A percentile compares a stretch with the other conserved stretches of the same genome.
phyloP scores from a whole-genome alignment of 53 echinoderm and acorn worm species.

The Antedon mediterranea region DNA sequence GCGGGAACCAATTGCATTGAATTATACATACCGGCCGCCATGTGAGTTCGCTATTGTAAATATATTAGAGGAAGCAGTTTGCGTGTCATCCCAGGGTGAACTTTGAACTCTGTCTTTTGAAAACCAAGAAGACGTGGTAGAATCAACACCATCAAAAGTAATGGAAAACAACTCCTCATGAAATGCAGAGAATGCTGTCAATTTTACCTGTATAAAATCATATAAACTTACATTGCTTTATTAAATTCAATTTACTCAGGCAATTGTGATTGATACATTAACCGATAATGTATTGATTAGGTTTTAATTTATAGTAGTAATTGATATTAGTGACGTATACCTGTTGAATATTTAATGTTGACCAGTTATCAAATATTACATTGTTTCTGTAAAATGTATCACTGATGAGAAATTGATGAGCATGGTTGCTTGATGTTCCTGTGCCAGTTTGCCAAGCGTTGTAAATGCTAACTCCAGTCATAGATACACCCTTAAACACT shows the following conservation, averaged over 20 bases:
- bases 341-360: neutral
- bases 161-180: neutral
- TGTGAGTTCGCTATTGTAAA: neutral
- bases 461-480: neutral
- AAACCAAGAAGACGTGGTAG: neutral
- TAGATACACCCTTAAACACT: neutral
- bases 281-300: too few relatives aligned
- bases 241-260: too few relatives aligned
- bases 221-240: too few relatives aligned
- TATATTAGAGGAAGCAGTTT: neutral
- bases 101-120: neutral
- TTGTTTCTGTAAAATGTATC: neutral
- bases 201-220: neutral
- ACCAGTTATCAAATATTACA: neutral
- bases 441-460: neutral
- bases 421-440: neutral
- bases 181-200: neutral
- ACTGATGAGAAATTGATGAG: neutral
- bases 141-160: neutral
- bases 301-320: too few relatives aligned
- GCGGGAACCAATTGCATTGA: too few relatives aligned
- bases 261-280: too few relatives aligned
- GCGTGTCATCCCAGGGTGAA: neutral
- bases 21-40: too few relatives aligned
- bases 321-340: too few relatives aligned